A percentile compares a stretch with the other conserved stretches of the same genome.
Evolutionary conservation across 1,140 invertebrate species (phyloP).

Genomic region (Drosophila cardini): DNA sequence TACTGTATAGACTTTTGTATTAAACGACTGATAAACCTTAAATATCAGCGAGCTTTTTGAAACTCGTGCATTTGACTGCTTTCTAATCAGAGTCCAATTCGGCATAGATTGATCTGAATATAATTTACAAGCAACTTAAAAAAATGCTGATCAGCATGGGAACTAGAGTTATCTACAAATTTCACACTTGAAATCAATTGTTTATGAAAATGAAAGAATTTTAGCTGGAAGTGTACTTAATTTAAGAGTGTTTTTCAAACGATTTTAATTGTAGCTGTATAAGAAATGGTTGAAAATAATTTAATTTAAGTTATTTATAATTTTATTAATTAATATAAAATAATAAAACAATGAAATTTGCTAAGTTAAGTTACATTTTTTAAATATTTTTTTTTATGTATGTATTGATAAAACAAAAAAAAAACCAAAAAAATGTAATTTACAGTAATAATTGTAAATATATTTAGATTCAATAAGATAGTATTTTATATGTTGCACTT

Average conservation of each 20-base stretch:
- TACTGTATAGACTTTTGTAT: conserved; percentile 22
- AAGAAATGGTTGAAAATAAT: background rate
- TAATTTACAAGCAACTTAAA: conserved; percentile 1
- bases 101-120: background rate
- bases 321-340: background rate
- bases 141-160: conserved; percentile 14
- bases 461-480: no score
- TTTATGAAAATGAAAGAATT: background rate
- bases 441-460: no score
- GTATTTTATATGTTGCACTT: no score
- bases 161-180: background rate
- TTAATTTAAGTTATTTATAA: background rate
- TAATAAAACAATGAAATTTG: no score
- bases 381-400: no score
- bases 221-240: background rate
- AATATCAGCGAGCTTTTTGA: conserved; percentile 10
- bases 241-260: background rate
- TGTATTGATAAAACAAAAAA: no score
- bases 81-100: conserved; percentile 23
- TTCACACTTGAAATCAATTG: background rate
- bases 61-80: conserved; percentile 13
- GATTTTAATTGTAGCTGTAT: no score
- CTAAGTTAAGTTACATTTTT: no score
- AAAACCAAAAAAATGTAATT: no score
- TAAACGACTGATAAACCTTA: conserved; percentile 33